Conservation (phyloP, 2,888 invertebrate genomes). For the Coelopa pilipes region DNA sequence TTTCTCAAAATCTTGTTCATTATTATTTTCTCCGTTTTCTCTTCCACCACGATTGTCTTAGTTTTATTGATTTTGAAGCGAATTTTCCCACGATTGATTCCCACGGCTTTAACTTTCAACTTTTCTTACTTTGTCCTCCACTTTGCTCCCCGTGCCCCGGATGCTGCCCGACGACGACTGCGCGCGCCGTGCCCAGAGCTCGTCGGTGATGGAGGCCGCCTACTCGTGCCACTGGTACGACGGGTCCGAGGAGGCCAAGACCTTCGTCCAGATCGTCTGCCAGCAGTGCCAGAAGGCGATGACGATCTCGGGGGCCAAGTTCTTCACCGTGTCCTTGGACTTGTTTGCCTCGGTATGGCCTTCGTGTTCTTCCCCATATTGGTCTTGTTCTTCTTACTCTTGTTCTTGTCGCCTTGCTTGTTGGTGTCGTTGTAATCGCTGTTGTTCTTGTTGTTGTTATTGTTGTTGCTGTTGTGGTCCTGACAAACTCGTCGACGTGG, state of each 20-base stretch:
- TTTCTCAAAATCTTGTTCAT: too few relatives aligned
- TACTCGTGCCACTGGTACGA: conserved; percentile 93
- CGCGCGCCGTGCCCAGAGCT: conserved; percentile 73
- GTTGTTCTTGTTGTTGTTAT: conserved; percentile 8
- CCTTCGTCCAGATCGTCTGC: conserved; percentile 90
- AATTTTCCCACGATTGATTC: too few relatives aligned
- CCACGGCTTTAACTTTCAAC: background rate
- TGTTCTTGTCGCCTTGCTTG: background rate
- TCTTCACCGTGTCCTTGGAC: conserved; percentile 88
- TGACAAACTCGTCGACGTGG: too few relatives aligned
- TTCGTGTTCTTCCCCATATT: background rate
- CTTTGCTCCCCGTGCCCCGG: conserved; percentile 1
- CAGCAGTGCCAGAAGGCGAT: conserved; percentile 91
- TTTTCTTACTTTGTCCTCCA: conserved; percentile 3
- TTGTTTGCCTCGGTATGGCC: conserved; percentile 84
- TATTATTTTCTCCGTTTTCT: too few relatives aligned
- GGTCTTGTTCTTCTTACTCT: background rate
- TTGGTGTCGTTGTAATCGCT: background rate
- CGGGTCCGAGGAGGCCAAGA: conserved; percentile 89
- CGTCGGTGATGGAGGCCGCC: conserved; percentile 91
- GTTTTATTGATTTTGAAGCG: too few relatives aligned
- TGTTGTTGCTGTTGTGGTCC: conserved; percentile 4
- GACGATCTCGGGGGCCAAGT: conserved; percentile 89
- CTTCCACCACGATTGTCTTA: too few relatives aligned
- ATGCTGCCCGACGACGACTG: too few relatives aligned